Conservation (phyloP, 2,797 vertebrate species). For the Anguilla anguilla region DNA sequence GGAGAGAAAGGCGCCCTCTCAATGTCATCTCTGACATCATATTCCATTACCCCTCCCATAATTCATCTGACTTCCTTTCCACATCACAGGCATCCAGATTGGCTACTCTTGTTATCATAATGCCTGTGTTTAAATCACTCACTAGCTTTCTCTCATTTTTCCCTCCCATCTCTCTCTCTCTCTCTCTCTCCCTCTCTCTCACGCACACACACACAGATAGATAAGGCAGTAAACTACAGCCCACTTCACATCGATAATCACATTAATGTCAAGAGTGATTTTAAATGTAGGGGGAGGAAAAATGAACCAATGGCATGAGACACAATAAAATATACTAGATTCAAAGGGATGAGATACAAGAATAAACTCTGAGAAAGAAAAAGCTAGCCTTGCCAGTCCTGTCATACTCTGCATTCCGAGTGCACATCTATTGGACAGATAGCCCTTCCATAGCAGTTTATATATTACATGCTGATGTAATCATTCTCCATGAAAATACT, state of each 20-base stretch:
- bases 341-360: neutral
- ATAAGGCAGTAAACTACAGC: neutral
- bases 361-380: neutral
- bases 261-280: slow-evolving; percentile 5
- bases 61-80: slow-evolving; percentile 42
- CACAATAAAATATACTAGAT: neutral
- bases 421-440: neutral
- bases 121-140: slow-evolving; percentile 22
- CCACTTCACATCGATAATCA: slow-evolving; percentile 17
- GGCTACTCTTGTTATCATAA: slow-evolving; percentile 14
- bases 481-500: neutral
- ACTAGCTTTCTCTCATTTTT: slow-evolving; percentile 17
- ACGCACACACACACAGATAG: neutral
- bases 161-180: neutral
- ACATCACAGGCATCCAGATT: slow-evolving; percentile 49
- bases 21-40: slow-evolving; percentile 50
- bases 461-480: slow-evolving; percentile 2
- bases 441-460: neutral
- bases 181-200: neutral
- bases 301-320: neutral
- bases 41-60: slow-evolving; percentile 44
- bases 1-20: slow-evolving; percentile 37
- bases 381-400: neutral
- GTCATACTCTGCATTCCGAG: neutral
- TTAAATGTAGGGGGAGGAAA: neutral